Conservation (phyloP, 2,888 invertebrate genomes). For the Fissipunctia ypsillon region DNA sequence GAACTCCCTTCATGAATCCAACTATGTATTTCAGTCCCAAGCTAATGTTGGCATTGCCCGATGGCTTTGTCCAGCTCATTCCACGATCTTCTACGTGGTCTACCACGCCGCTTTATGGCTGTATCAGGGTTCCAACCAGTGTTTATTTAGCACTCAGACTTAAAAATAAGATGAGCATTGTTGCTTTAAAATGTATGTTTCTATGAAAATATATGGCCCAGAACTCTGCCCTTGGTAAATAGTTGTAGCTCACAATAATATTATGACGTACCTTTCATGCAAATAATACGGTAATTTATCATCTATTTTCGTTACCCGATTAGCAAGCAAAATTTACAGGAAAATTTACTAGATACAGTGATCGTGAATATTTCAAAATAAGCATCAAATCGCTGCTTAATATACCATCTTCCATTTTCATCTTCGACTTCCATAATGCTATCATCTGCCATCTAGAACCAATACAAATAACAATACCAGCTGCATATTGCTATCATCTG, state of each 20-base stretch:
- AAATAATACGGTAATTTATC: neutral
- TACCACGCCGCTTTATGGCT: neutral
- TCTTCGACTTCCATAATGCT: neutral
- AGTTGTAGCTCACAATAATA: slow-evolving; percentile 1
- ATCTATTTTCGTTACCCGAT: neutral
- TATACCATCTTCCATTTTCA: too few species aligned
- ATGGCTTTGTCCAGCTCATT: neutral
- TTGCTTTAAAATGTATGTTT: slow-evolving; percentile 22
- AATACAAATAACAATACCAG: neutral
- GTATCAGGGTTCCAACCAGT: neutral
- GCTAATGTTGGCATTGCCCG: neutral
- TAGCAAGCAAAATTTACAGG: neutral
- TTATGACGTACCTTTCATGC: neutral
- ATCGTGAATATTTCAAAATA: neutral
- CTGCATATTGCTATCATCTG: neutral
- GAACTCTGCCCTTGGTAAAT: slow-evolving; percentile 5
- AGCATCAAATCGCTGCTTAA: neutral
- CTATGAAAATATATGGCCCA: slow-evolving; percentile 6
- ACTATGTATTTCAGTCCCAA: neutral
- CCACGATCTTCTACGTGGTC: neutral
- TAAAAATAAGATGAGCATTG: neutral
- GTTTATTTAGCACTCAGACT: neutral
- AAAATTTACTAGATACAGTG: neutral
- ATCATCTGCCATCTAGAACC: neutral
- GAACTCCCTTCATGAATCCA: neutral